Evolutionary conservation across 1,140 invertebrate species (phyloP), one percentile per base, ranked within the genome.

Genomic region (Hylyphantes graminicola): DNA sequence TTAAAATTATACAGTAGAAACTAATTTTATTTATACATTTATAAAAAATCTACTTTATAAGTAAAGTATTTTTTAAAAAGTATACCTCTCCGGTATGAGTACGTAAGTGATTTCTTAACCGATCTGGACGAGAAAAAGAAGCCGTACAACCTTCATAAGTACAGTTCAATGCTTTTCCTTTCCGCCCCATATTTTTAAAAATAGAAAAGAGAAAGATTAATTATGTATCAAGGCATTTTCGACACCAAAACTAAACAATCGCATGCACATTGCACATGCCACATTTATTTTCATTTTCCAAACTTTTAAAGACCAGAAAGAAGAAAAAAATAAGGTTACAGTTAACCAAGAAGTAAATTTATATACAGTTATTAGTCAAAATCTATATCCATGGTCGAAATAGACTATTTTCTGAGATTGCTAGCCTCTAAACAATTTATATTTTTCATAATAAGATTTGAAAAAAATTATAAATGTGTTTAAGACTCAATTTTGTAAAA

Each of bases 51-150:
- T 17, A 15, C 59, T 13, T 61, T 61, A 61, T 2, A 15, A 61
- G 17, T 3, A 13, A 73, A 53, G 8, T 17, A 73, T n/a, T 17
- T 21, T 53, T 74, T 12, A 74, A 72, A 72, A 72, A 51, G 4
- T 7, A 19, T 63, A 76, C 74, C 19, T 76, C 74, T 35, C 74
- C 74, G 3, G 57, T 51, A 50, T 76, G 74, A 17, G 48, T 35
- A 51, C 57, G 19, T 64, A 64, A 53, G 11, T 76, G 74, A 0
- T 2, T 51, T 76, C 64, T 48, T 63, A 50, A 64, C 5, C 59
- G 10, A 61, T 76, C 5, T 50, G 35, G 48, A n/a, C 59, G 57
- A 64, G 48, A 9, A 50, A 48, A 76, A 7, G 74, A 50, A 64
- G 74, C 74, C 48, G 15, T 17, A 13, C 74, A 76, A 17, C 19